These are phyloP conservation scores for Priocnemis perturbator DNA, from an alignment of 2,888 invertebrate species.

Conservation along the genomic window DNA sequence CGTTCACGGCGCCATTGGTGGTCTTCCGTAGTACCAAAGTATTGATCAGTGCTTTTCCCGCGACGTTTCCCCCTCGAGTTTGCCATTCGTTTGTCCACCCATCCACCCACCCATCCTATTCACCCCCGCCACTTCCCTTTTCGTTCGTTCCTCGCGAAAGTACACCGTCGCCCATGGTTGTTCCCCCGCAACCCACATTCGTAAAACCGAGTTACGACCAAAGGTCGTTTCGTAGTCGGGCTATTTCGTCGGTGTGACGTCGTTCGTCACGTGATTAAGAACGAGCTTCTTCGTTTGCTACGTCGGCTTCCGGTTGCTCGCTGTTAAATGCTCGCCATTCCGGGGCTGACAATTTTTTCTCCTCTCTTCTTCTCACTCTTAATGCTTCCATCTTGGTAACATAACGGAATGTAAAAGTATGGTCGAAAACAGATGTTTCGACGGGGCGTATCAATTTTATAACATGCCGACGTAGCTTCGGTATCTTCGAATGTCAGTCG, in stretches of 20 bases:
- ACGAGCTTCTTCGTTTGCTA: not conserved
- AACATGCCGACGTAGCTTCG: no score
- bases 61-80: conserved; percentile 8
- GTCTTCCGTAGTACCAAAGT: conserved; percentile 58
- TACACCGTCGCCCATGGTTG: conserved; percentile 28
- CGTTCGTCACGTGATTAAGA: conserved; percentile 32
- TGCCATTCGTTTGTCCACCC: not conserved
- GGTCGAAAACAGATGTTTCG: no score
- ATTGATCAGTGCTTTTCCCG: conserved; percentile 63
- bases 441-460: no score
- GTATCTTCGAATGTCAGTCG: no score
- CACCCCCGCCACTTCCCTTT: conserved; percentile 14
- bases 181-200: conserved; percentile 49
- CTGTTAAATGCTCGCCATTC: no score
- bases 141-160: conserved; percentile 10
- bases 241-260: conserved; percentile 5
- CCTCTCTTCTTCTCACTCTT: no score
- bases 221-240: conserved; percentile 41
- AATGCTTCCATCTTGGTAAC: no score
- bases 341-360: no score
- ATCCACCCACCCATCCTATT: not conserved
- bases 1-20: conserved; percentile 57
- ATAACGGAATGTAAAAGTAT: no score
- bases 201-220: conserved; percentile 43
- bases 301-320: not conserved